phyloP scores from a whole-genome alignment of 2,888 invertebrate genomes.

The Eueremaeus valkanovi region DNA sequence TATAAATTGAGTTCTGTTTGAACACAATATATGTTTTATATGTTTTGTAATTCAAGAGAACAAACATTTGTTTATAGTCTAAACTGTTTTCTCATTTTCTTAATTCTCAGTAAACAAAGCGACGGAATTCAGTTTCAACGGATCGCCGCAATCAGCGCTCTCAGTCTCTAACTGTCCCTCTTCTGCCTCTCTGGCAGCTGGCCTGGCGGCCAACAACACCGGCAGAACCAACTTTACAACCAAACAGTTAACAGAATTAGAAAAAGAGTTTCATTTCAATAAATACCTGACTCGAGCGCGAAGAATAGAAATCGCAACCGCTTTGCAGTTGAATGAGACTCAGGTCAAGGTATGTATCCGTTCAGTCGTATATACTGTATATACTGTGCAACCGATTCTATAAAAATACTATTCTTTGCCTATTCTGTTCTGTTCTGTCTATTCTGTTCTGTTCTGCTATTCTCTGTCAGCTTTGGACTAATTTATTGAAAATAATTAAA shows the following conservation, averaged over 20 bases:
- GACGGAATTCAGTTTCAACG: conserved; percentile 12
- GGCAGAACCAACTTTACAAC: conserved; percentile 98
- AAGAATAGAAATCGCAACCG: conserved; percentile 95
- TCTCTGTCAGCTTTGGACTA: too few relatives aligned
- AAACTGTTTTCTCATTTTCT: background rate
- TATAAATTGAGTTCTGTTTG: conserved; percentile 22
- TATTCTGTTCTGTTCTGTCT: too few relatives aligned
- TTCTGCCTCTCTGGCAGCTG: conserved; percentile 5
- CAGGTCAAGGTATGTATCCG: conserved; percentile 58
- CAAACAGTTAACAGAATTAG: conserved; percentile 96
- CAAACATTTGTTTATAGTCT: conserved; percentile 25
- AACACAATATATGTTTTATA: conserved; percentile 17
- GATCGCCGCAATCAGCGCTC: background rate
- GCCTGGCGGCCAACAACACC: conserved; percentile 55
- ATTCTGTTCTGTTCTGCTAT: too few relatives aligned
- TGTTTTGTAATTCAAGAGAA: background rate
- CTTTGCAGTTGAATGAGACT: conserved; percentile 92
- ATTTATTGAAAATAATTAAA: too few relatives aligned
- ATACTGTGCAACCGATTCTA: too few relatives aligned
- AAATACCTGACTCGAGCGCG: conserved; percentile 95
- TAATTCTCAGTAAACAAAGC: background rate
- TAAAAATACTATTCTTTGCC: too few relatives aligned
- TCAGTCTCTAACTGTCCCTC: background rate
- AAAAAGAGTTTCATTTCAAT: conserved; percentile 99
- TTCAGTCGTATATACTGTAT: too few relatives aligned